Percentiles rank a stretch among this genome's conserved stretches.
Conservation (phyloP, 53 echinoderm and acorn worm genomes). For the Arbacia lixula region DNA sequence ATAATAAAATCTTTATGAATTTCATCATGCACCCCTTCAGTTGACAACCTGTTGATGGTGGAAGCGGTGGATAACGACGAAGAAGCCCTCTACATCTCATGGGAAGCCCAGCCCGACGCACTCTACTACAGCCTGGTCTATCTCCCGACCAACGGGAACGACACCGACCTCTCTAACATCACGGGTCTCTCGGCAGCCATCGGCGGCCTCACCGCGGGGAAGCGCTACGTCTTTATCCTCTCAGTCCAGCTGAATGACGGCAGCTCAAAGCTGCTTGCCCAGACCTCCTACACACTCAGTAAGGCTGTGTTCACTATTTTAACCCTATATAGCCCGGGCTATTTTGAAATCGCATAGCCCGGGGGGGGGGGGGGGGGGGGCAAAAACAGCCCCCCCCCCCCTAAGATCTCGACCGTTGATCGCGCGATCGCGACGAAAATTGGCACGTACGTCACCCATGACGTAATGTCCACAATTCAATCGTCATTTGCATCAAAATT, state of each 20-base stretch:
- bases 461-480: too few relatives aligned
- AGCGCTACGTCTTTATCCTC: slow-evolving; percentile 40
- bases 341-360: too few relatives aligned
- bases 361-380: too few relatives aligned
- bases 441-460: too few relatives aligned
- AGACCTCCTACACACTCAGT: slow-evolving; percentile 43
- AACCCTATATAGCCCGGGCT: too few relatives aligned
- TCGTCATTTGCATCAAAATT: too few relatives aligned
- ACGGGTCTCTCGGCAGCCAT: not conserved
- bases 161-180: slow-evolving; percentile 8
- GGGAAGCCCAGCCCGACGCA: not conserved
- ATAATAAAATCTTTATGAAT: too few relatives aligned
- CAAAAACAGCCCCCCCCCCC: too few relatives aligned
- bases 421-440: too few relatives aligned
- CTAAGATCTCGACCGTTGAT: too few relatives aligned
- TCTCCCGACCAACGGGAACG: slow-evolving; percentile 18
- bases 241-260: not conserved
- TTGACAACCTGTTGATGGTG: slow-evolving; percentile 29
- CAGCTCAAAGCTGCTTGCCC: not conserved
- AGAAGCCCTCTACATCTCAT: not conserved
- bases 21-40: too few relatives aligned
- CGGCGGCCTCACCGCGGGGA: slow-evolving; percentile 29
- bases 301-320: not conserved
- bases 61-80: not conserved
- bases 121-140: slow-evolving; percentile 24